Evolutionary conservation across 2,113 vertebrate species (phyloP).

Genomic region (Camarhynchus parvulus): DNA sequence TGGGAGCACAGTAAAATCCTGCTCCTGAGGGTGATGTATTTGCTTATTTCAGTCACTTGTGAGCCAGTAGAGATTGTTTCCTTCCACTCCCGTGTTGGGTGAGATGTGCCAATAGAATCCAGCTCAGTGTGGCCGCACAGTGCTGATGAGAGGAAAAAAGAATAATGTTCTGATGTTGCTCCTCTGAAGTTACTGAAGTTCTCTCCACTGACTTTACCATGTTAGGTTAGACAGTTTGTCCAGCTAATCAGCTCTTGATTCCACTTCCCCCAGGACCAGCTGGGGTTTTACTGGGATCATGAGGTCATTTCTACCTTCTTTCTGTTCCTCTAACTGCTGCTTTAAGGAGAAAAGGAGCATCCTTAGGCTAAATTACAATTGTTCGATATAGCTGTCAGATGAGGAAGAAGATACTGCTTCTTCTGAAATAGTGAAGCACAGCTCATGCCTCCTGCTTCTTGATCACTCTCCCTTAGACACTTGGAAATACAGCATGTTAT

Average conservation of each 20-base stretch:
- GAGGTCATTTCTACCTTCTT: neutral
- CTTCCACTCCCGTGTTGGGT: neutral
- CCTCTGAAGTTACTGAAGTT: neutral
- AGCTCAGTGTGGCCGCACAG: neutral
- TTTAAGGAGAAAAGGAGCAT: constrained; percentile 9
- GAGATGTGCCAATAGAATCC: neutral
- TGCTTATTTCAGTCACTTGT: neutral
- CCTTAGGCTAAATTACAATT: neutral
- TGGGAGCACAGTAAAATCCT: neutral
- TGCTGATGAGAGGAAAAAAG: neutral
- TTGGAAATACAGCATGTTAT: neutral
- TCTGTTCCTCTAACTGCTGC: neutral
- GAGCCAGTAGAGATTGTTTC: neutral
- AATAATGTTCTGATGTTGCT: neutral
- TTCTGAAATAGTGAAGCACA: neutral
- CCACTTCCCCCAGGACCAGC: neutral
- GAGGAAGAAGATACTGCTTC: neutral
- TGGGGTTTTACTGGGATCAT: neutral
- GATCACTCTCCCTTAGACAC: neutral
- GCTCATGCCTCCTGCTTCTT: neutral
- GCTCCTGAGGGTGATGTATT: neutral
- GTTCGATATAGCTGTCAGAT: neutral
- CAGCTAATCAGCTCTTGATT: neutral
- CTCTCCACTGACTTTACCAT: neutral
- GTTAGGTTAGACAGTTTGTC: neutral